Evolutionary conservation across 1,140 invertebrate species (phyloP).

Genomic region (Adoxophyes honmai): DNA sequence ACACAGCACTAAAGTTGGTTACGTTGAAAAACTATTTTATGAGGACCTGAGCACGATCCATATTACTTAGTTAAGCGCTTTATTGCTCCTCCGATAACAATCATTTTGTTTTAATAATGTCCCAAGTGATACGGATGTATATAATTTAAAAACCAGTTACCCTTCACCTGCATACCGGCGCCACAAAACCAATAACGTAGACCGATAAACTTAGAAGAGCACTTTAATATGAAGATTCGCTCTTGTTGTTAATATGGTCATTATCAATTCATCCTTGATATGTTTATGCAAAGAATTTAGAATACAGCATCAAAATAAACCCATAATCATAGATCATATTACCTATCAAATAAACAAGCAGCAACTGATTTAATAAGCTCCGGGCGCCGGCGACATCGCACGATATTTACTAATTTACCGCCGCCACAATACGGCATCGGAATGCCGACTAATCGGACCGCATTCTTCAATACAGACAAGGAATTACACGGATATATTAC

Average conservation of each 20-base stretch:
- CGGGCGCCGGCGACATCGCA: slow-evolving; percentile 42
- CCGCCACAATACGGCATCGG: slow-evolving; percentile 49
- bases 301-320: neutral
- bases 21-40: no score
- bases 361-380: slow-evolving; percentile 29
- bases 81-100: no score
- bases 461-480: slow-evolving; percentile 68
- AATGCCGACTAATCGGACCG: slow-evolving; percentile 66
- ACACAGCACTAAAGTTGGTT: neutral
- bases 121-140: neutral
- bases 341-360: slow-evolving; percentile 22
- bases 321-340: slow-evolving; percentile 7
- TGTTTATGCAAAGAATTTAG: neutral
- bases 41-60: no score
- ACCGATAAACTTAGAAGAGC: neutral
- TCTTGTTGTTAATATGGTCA: neutral
- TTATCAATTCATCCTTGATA: slow-evolving; percentile 7
- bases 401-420: slow-evolving; percentile 61
- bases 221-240: neutral
- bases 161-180: slow-evolving; percentile 3
- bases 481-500: slow-evolving; percentile 24
- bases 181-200: neutral
- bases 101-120: no score
- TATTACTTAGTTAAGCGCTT: no score
- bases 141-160: neutral